A percentile compares a stretch with the other conserved stretches of the same genome.
These are phyloP conservation scores for Lepidocyrtoides sp. DNA, from an alignment of 2,888 invertebrate genomes.

Conservation along the genomic window DNA sequence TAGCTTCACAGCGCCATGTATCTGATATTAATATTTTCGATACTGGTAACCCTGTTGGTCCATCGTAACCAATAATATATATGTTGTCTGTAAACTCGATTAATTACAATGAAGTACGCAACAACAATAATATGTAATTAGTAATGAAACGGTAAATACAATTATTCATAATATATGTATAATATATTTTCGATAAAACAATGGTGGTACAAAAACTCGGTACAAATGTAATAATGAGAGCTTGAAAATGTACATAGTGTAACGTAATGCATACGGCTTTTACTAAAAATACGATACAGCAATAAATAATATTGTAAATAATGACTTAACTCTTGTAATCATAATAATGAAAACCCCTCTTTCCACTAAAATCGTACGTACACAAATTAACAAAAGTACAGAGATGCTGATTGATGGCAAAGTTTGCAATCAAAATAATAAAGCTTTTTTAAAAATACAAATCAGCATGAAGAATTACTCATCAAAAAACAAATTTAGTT, in stretches of 20 bases:
- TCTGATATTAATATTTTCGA: slow-evolving; percentile 20
- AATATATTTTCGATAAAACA: slow-evolving; percentile 5
- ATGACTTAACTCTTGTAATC: slow-evolving; percentile 65
- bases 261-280: background rate
- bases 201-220: slow-evolving; percentile 19
- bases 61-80: slow-evolving; percentile 70
- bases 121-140: slow-evolving; percentile 15
- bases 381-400: background rate
- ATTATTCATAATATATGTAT: background rate
- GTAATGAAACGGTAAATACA: slow-evolving; percentile 13
- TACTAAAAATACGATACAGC: slow-evolving; percentile 32
- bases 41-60: slow-evolving; percentile 80
- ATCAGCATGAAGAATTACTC: background rate
- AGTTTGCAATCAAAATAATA: background rate
- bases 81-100: slow-evolving; percentile 68
- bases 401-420: background rate
- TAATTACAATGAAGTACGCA: slow-evolving; percentile 31
- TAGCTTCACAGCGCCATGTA: slow-evolving; percentile 73
- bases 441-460: background rate
- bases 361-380: slow-evolving; percentile 37
- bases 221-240: slow-evolving; percentile 44
- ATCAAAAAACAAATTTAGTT: background rate
- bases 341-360: slow-evolving; percentile 42
- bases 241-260: slow-evolving; percentile 45
- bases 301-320: slow-evolving; percentile 41